Conservation (phyloP, 1,140 invertebrate species). For the Drosophila orosa region DNA sequence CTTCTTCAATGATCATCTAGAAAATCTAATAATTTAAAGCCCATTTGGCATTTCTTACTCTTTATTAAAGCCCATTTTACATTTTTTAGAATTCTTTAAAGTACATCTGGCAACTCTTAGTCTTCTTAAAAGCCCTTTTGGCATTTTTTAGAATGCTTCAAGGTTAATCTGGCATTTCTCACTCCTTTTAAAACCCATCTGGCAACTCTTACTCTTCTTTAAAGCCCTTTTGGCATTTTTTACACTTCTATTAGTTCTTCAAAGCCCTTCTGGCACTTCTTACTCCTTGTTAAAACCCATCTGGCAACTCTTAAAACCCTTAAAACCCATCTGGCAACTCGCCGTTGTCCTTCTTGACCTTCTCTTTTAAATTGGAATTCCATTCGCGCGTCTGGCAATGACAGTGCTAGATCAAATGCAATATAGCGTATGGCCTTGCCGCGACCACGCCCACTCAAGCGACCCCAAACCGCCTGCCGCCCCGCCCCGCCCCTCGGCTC, state of each 20-base stretch:
- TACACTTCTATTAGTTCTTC: no score
- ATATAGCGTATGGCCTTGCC: conserved; percentile 55
- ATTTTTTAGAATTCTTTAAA: no score
- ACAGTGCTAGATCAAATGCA: conserved; percentile 58
- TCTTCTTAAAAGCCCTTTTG: no score
- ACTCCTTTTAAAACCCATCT: not conserved
- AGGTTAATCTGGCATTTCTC: not conserved
- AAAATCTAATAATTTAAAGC: no score
- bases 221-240: no score
- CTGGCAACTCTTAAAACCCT: not conserved
- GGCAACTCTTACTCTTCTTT: not conserved
- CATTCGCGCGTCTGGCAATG: conserved; percentile 22
- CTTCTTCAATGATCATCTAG: no score
- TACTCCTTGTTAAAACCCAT: not conserved
- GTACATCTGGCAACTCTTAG: not conserved
- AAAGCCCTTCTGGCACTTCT: not conserved
- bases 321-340: conserved; percentile 1
- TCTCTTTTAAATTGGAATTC: conserved; percentile 26
- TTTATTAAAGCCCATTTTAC: not conserved
- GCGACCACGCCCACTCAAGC: not conserved
- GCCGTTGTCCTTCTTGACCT: not conserved
- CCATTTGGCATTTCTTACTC: not conserved
- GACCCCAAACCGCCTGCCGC: not conserved
- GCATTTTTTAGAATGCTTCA: no score
- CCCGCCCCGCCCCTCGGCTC: conserved; percentile 18